phyloP scores from a whole-genome alignment of 2,797 vertebrate genomes.

The Heteromormyrus szaboi region DNA sequence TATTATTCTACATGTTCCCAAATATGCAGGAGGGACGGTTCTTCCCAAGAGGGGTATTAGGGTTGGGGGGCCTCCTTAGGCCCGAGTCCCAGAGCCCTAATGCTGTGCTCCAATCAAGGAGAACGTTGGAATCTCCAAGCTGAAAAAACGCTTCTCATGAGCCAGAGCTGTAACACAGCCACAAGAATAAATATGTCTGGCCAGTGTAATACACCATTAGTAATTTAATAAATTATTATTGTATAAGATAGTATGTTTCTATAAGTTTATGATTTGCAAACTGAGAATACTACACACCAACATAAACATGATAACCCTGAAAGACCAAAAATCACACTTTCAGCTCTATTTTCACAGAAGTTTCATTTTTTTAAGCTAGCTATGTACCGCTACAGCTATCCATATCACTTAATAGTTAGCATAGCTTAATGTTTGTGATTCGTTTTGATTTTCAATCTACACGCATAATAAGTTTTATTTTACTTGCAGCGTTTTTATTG shows the following conservation, averaged over 20 bases:
- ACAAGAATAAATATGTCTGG: background rate
- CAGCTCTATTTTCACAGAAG: background rate
- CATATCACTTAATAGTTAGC: background rate
- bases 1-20: background rate
- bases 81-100: background rate
- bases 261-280: background rate
- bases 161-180: background rate
- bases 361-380: background rate
- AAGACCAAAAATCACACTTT: background rate
- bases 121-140: background rate
- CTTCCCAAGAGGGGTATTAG: background rate
- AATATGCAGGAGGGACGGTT: background rate
- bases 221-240: background rate
- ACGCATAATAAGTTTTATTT: background rate
- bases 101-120: background rate
- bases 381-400: background rate
- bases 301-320: background rate
- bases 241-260: background rate
- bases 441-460: background rate
- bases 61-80: background rate
- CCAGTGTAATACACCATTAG: background rate
- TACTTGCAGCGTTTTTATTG: background rate
- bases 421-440: background rate
- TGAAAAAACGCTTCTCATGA: background rate
- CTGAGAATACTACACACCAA: background rate